Percentiles rank a stretch among this genome's conserved stretches.
phyloP scores from a whole-genome alignment of 2,113 vertebrate genomes.

The Eclectus roratus region DNA sequence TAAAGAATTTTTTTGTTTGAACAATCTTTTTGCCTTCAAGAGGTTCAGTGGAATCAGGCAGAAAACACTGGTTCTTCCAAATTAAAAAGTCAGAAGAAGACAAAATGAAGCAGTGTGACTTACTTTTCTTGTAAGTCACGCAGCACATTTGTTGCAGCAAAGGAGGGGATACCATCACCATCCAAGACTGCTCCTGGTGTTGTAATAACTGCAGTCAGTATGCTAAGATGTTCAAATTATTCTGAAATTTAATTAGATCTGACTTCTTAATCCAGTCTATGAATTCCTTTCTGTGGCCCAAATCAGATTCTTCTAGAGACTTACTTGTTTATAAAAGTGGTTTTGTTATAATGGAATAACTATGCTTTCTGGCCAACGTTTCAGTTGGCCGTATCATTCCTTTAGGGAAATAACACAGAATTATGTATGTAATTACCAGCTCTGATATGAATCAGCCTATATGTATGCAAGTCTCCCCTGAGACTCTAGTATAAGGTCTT shows the following conservation, averaged over 20 bases:
- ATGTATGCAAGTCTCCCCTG: background rate
- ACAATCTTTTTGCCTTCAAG: background rate
- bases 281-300: background rate
- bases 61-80: background rate
- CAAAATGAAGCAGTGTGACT: background rate
- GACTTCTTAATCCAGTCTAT: background rate
- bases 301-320: background rate
- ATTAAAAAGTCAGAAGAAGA: background rate
- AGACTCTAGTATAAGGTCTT: background rate
- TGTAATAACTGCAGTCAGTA: background rate
- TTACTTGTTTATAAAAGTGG: background rate
- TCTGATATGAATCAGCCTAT: background rate
- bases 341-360: background rate
- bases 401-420: background rate
- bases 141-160: background rate
- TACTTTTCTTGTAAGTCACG: background rate
- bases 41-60: background rate
- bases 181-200: background rate
- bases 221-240: background rate
- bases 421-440: background rate
- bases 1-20: background rate
- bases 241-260: background rate
- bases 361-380: background rate
- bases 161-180: background rate
- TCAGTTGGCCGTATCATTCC: background rate